phyloP scores from a whole-genome alignment of 2,113 vertebrate species.

The Pagrus major region DNA sequence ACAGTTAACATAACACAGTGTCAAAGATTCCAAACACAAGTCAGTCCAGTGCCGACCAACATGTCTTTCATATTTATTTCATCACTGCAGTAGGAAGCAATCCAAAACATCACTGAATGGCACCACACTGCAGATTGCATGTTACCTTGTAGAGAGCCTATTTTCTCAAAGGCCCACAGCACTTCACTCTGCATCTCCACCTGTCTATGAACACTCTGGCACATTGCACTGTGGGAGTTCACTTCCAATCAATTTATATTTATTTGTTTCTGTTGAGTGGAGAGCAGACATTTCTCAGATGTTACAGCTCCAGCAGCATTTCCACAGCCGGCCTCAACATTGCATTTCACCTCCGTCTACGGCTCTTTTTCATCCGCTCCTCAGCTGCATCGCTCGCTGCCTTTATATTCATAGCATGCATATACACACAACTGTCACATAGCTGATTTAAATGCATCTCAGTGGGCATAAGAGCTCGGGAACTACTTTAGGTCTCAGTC shows the following conservation, averaged over 20 bases:
- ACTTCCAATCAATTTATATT: conserved; percentile 80
- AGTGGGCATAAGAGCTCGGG: conserved; percentile 46
- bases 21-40: conserved; percentile 9
- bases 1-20: neutral
- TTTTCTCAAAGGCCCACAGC: conserved; percentile 45
- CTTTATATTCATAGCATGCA: conserved; percentile 65
- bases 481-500: conserved; percentile 40
- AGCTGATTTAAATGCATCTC: conserved; percentile 73
- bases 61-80: conserved; percentile 23
- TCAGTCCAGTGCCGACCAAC: neutral
- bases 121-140: conserved; percentile 18
- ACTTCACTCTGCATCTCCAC: conserved; percentile 58
- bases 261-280: conserved; percentile 72
- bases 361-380: conserved; percentile 36
- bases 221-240: conserved; percentile 59
- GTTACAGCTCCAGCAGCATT: conserved; percentile 57
- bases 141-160: neutral
- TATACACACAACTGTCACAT: conserved; percentile 54
- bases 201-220: conserved; percentile 66
- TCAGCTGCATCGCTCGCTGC: conserved; percentile 9
- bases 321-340: conserved; percentile 49
- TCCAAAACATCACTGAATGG: conserved; percentile 7
- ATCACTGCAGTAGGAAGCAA: conserved; percentile 2
- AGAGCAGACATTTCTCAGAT: conserved; percentile 63
- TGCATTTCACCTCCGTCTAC: conserved; percentile 53